phyloP scores from a whole-genome alignment of 2,888 invertebrate species.

The Copidosoma aretas region DNA sequence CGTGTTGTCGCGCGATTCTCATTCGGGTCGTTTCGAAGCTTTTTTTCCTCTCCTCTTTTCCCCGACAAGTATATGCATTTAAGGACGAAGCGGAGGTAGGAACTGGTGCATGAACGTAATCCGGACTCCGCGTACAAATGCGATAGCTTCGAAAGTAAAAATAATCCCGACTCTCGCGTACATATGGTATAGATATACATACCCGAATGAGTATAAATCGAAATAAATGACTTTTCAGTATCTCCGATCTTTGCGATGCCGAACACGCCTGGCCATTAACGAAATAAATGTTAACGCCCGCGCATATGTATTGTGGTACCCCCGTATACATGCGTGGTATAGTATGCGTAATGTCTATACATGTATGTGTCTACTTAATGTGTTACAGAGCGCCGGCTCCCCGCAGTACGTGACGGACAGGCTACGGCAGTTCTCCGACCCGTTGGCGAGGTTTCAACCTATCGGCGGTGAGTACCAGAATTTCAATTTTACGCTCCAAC shows the following conservation, averaged over 20 bases:
- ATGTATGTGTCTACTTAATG: conserved; percentile 13
- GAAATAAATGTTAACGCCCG: too few species aligned
- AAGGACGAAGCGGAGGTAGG: too few species aligned
- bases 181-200: too few species aligned
- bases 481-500: conserved; percentile 17
- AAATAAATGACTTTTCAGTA: too few species aligned
- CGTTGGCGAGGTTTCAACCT: conserved; percentile 65
- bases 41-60: too few species aligned
- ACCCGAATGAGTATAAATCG: too few species aligned
- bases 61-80: neutral
- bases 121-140: too few species aligned
- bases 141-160: neutral
- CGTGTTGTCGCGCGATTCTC: conserved; percentile 31
- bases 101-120: too few species aligned
- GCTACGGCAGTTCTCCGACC: conserved; percentile 65
- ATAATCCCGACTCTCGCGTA: neutral
- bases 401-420: conserved; percentile 64
- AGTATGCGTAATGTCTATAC: too few species aligned
- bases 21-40: neutral
- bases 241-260: too few species aligned
- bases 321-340: neutral
- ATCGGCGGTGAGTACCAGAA: conserved; percentile 62
- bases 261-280: too few species aligned
- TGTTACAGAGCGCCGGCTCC: conserved; percentile 62
- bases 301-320: too few species aligned